Evolutionary conservation across 2,113 vertebrate genomes (phyloP).

Genomic region (Dromas ardeola): DNA sequence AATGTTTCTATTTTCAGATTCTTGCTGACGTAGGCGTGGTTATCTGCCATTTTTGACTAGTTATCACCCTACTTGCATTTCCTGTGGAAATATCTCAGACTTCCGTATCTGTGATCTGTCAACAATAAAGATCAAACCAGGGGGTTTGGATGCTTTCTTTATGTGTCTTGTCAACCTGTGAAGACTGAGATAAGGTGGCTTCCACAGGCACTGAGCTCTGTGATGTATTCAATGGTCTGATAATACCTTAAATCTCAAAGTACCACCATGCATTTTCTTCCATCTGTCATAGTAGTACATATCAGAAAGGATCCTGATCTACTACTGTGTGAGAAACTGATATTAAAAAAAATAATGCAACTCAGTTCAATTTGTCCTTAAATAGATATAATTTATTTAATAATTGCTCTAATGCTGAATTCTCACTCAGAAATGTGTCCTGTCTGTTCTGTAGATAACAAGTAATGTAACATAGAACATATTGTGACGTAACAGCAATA

Average conservation of each 20-base stretch:
- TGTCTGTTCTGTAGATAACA: not conserved
- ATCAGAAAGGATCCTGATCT: not conserved
- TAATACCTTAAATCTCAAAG: conserved; percentile 56
- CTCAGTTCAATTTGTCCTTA: not conserved
- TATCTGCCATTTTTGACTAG: conserved; percentile 38
- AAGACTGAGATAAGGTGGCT: conserved; percentile 62
- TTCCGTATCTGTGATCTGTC: conserved; percentile 57
- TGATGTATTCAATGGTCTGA: conserved; percentile 49
- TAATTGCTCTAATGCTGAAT: not conserved
- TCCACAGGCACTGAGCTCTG: conserved; percentile 34
- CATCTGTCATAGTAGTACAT: not conserved
- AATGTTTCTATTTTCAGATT: not conserved
- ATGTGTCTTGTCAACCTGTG: conserved; percentile 32
- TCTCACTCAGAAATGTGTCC: not conserved
- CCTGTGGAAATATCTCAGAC: conserved; percentile 1
- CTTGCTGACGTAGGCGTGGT: not conserved
- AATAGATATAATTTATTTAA: not conserved
- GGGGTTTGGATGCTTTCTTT: conserved; percentile 5
- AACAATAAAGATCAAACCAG: conserved; percentile 42
- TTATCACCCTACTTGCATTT: conserved; percentile 18
- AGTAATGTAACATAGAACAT: not conserved
- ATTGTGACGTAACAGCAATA: not conserved
- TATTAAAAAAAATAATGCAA: not conserved
- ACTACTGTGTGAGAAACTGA: not conserved
- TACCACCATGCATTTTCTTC: conserved; percentile 35